Conservation (phyloP, 2,113 vertebrate species). For the Caranx melampygus region DNA sequence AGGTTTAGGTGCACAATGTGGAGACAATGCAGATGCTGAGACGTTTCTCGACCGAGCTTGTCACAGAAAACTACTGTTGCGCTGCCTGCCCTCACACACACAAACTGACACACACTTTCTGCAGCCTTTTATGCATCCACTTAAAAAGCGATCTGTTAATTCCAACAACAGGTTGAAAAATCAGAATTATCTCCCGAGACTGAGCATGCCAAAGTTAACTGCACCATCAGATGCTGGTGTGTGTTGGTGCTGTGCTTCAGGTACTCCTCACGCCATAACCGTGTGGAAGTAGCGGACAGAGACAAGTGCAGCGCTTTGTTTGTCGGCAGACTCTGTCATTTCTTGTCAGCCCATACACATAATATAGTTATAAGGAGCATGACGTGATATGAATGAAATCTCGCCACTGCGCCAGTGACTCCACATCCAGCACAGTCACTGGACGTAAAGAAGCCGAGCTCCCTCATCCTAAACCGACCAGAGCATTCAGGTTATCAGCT, state of each 20-base stretch:
- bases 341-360: conserved; percentile 13
- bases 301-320: not conserved
- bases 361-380: conserved; percentile 27
- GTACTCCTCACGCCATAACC: not conserved
- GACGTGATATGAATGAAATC: conserved; percentile 77
- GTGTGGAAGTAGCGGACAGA: not conserved
- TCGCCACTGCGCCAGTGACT: conserved; percentile 67
- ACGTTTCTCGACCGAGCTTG: conserved; percentile 27
- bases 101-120: not conserved
- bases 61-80: not conserved
- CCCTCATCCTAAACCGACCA: not conserved
- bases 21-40: conserved; percentile 58
- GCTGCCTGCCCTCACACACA: not conserved
- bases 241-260: not conserved
- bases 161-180: conserved; percentile 37
- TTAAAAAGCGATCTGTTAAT: not conserved
- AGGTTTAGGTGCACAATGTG: conserved; percentile 19
- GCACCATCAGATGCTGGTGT: not conserved
- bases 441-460: not conserved
- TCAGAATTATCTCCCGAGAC: conserved; percentile 4
- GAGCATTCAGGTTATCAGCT: not conserved
- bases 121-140: not conserved
- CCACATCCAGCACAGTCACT: conserved; percentile 22
- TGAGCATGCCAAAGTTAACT: conserved; percentile 42
- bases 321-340: not conserved